These are phyloP conservation scores for Neodiprion lecontei DNA, from an alignment of 1,140 invertebrate genomes.

Conservation along the genomic window DNA sequence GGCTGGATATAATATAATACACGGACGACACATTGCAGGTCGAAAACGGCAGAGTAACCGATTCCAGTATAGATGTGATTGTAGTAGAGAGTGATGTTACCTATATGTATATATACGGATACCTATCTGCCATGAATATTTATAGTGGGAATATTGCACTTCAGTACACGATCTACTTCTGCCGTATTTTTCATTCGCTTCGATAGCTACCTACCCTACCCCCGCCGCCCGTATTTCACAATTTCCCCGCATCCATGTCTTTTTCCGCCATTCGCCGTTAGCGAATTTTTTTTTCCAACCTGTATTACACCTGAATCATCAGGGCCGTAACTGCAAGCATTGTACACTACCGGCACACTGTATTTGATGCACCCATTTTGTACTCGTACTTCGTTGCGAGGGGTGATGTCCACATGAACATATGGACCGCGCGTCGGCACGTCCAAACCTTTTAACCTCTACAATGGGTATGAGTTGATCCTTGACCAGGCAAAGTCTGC, in stretches of 20 bases:
- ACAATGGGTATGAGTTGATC: too few relatives aligned
- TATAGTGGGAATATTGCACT: slow-evolving; percentile 35
- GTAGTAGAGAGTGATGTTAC: background rate
- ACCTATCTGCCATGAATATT: background rate
- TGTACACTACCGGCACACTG: background rate
- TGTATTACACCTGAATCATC: background rate
- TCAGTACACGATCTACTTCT: slow-evolving; percentile 41
- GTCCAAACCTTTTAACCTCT: too few relatives aligned
- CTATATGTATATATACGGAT: background rate
- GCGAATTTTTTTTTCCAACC: slow-evolving; percentile 8
- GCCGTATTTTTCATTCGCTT: slow-evolving; percentile 35
- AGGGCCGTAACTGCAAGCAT: background rate
- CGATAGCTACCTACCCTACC: too few relatives aligned
- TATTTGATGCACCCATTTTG: background rate
- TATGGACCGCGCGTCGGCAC: too few relatives aligned
- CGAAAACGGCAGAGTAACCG: background rate
- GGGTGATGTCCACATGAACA: too few relatives aligned
- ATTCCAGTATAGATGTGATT: background rate
- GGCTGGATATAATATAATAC: too few relatives aligned
- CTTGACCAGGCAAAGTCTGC: too few relatives aligned
- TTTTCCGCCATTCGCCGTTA: slow-evolving; percentile 12
- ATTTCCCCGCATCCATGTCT: slow-evolving; percentile 14
- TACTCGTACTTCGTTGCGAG: background rate
- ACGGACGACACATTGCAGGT: background rate
- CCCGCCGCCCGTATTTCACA: slow-evolving; percentile 10